Evolutionary conservation across 2,888 invertebrate species (phyloP).

Genomic region (Ephialtes manifestator): DNA sequence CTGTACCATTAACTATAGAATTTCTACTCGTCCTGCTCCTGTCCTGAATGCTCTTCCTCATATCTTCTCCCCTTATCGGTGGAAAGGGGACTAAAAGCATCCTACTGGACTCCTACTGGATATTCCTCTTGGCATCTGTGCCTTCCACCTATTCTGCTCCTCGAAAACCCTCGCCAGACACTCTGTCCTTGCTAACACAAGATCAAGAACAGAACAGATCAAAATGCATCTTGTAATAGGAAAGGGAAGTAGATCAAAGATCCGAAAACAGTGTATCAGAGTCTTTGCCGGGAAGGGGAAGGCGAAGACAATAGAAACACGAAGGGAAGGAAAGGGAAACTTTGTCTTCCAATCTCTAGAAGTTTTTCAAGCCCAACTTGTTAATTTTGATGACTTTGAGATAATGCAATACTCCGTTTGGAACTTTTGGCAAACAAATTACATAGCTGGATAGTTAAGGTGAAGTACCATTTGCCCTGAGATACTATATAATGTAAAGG

Average conservation of each 20-base stretch:
- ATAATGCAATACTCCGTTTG: no score
- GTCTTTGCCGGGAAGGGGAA: no score
- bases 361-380: not conserved
- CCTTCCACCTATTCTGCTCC: slow-evolving; percentile 3
- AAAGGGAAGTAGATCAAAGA: no score
- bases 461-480: not conserved
- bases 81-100: slow-evolving; percentile 17
- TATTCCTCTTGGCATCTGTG: slow-evolving; percentile 59
- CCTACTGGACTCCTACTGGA: slow-evolving; percentile 30
- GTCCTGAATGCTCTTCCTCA: not conserved
- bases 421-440: no score
- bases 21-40: not conserved
- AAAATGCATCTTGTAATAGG: no score
- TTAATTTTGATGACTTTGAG: not conserved
- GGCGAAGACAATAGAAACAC: no score
- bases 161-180: no score
- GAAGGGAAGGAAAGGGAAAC: not conserved
- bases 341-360: no score
- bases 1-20: not conserved
- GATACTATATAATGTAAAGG: not conserved
- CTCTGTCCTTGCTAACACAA: no score
- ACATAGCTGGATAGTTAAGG: not conserved
- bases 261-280: no score
- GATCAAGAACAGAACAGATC: no score
- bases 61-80: not conserved